Conservation (phyloP, 1,140 invertebrate species). For the Pararge aegeria region DNA sequence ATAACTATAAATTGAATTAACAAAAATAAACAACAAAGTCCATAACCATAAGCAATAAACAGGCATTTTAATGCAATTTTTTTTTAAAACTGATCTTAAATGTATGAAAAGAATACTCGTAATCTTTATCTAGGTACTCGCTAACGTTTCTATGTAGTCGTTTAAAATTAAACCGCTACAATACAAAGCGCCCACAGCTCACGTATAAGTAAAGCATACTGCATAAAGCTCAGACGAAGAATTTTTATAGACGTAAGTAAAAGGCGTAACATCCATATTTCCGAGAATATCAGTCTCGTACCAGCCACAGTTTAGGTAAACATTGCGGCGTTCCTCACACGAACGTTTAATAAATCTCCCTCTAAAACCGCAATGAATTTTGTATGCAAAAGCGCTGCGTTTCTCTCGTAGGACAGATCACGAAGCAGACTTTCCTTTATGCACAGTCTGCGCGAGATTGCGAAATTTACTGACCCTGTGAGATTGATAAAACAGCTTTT, state of each 20-base stretch:
- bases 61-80: too few species aligned
- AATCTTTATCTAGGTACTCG: too few species aligned
- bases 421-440: conserved; percentile 24
- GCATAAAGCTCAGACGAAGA: conserved; percentile 40
- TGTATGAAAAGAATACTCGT: too few species aligned
- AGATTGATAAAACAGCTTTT: conserved; percentile 25
- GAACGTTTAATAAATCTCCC: conserved; percentile 51
- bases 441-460: conserved; percentile 39
- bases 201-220: conserved; percentile 32
- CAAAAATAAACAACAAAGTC: too few species aligned
- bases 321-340: conserved; percentile 56
- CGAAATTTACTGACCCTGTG: conserved; percentile 46
- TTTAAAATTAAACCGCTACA: too few species aligned
- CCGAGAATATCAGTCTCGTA: conserved; percentile 30
- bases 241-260: conserved; percentile 43
- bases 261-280: conserved; percentile 46
- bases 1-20: too few species aligned
- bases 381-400: conserved; percentile 45
- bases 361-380: conserved; percentile 48
- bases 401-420: conserved; percentile 40
- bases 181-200: conserved; percentile 11
- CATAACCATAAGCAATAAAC: too few species aligned
- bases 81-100: too few species aligned
- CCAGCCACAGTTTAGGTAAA: conserved; percentile 43
- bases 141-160: too few species aligned